Conservation (phyloP, 2,888 invertebrate genomes). For the Lamellibrachia columna region DNA sequence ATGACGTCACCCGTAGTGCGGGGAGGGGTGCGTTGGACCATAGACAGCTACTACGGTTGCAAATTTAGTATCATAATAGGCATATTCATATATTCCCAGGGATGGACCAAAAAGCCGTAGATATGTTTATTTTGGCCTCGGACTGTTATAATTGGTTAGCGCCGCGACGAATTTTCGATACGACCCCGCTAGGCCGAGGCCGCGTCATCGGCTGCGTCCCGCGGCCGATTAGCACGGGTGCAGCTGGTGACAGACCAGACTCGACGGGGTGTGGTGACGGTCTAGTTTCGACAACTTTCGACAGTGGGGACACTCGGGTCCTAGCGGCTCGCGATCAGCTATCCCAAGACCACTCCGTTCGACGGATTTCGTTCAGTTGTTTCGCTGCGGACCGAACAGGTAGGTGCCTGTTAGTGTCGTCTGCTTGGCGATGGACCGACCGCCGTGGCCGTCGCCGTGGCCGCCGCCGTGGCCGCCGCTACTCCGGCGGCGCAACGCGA, state of each 20-base stretch:
- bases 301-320: not conserved
- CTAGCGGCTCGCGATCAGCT: not conserved
- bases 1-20: not conserved
- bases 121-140: not conserved
- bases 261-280: not conserved
- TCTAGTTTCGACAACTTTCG: not conserved
- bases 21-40: not conserved
- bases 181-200: not conserved
- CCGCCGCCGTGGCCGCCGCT: not conserved
- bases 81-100: not conserved
- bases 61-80: not conserved
- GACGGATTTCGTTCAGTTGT: conserved; percentile 10
- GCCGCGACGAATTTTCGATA: not conserved
- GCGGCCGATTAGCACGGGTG: conserved; percentile 6
- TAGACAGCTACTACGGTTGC: not conserved
- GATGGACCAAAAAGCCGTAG: not conserved
- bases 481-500: not conserved
- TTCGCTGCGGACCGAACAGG: not conserved
- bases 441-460: not conserved
- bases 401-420: not conserved
- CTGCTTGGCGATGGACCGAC: not conserved
- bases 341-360: not conserved
- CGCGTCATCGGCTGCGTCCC: conserved; percentile 5
- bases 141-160: not conserved
- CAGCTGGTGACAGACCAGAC: not conserved